Evolutionary conservation across 2,113 vertebrate species (phyloP).

Genomic region (Anoura caudifer): DNA sequence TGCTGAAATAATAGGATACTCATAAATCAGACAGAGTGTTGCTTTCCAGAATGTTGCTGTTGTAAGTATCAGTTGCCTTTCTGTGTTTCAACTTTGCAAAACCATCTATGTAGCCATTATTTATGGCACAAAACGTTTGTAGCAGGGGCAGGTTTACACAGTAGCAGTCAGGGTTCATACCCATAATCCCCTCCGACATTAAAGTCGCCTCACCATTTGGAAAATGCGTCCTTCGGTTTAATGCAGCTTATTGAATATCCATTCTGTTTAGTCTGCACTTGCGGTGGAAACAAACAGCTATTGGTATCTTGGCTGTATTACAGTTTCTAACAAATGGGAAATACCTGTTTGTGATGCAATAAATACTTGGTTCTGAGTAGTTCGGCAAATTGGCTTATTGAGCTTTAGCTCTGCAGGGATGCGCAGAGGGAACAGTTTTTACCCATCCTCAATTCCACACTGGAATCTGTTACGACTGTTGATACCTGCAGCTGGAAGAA

Average conservation of each 20-base stretch:
- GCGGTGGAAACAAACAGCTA: constrained; percentile 28
- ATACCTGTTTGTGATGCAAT: constrained; percentile 42
- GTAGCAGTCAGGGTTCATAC: not conserved
- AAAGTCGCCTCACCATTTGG: not conserved
- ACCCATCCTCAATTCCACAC: constrained; percentile 5
- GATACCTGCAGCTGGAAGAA: not conserved
- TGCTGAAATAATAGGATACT: constrained; percentile 13
- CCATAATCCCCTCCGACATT: constrained; percentile 29
- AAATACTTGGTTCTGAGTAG: constrained; percentile 36
- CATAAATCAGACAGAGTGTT: not conserved
- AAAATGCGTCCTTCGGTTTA: constrained; percentile 8
- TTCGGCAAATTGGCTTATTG: constrained; percentile 53
- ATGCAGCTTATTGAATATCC: constrained; percentile 10
- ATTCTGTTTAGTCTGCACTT: not conserved
- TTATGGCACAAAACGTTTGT: not conserved
- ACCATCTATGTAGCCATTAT: not conserved
- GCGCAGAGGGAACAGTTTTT: constrained; percentile 9
- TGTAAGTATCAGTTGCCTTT: constrained; percentile 29
- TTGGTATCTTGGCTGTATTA: constrained; percentile 8
- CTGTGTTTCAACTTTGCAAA: constrained; percentile 9
- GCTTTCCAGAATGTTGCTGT: not conserved
- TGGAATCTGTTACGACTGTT: not conserved
- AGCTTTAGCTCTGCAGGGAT: constrained; percentile 23
- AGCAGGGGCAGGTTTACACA: not conserved
- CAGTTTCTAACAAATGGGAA: constrained; percentile 51